A percentile compares a stretch with the other conserved stretches of the same genome.
phyloP scores from a whole-genome alignment of 2,797 vertebrate genomes.

The Labroides dimidiatus region DNA sequence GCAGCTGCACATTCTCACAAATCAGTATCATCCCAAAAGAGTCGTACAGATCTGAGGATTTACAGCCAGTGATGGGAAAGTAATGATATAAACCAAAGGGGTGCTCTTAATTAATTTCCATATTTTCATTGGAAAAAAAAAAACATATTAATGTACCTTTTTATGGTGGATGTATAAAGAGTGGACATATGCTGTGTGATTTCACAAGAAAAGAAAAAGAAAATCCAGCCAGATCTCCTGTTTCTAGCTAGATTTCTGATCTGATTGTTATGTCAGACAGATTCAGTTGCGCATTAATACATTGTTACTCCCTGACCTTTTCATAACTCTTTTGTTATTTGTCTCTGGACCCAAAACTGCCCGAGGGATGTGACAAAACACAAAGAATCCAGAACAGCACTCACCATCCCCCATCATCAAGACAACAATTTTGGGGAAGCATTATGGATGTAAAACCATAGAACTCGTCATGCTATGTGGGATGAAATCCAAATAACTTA shows the following conservation, averaged over 20 bases:
- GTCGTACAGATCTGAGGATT: conserved; percentile 1
- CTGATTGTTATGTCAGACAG: conserved; percentile 30
- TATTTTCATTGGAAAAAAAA: background rate
- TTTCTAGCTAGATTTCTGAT: background rate
- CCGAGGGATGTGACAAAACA: conserved; percentile 48
- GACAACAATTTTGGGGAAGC: conserved; percentile 15
- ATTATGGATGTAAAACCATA: conserved; percentile 5
- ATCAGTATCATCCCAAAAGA: conserved; percentile 24
- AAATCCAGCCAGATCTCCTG: no score
- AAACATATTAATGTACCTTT: background rate
- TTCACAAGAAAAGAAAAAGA: background rate
- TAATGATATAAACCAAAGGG: background rate
- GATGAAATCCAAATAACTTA: background rate
- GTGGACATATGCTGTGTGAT: background rate
- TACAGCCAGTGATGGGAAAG: background rate
- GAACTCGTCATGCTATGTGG: background rate
- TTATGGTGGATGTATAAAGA: background rate
- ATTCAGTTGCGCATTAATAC: conserved; percentile 50
- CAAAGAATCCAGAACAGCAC: conserved; percentile 28
- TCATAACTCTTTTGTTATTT: conserved; percentile 44
- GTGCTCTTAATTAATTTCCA: background rate
- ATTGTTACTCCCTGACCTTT: conserved; percentile 69
- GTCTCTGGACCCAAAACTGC: conserved; percentile 47
- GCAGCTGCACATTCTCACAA: conserved; percentile 7
- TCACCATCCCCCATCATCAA: conserved; percentile 24